Evolutionary conservation across 2,113 vertebrate species (phyloP).

Genomic region (Stictonetta naevosa): DNA sequence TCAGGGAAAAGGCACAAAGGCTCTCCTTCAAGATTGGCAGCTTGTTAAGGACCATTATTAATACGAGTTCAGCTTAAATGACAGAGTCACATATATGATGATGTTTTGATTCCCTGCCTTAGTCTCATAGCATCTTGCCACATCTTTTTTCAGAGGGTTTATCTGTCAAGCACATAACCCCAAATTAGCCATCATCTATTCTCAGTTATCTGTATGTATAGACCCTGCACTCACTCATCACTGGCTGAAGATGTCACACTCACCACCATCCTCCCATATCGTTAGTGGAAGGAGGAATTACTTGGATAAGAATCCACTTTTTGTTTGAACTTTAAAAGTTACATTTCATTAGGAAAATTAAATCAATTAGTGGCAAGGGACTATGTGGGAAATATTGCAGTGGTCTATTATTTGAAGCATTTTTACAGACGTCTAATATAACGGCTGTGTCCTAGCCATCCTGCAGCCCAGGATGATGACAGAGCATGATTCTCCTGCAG

Average conservation of each 20-base stretch:
- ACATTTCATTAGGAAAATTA: neutral
- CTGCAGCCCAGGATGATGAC: neutral
- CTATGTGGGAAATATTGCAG: neutral
- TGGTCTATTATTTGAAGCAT: neutral
- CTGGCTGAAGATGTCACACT: neutral
- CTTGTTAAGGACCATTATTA: conserved; percentile 66
- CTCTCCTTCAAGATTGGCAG: conserved; percentile 58
- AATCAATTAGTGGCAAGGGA: neutral
- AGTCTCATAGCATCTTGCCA: neutral
- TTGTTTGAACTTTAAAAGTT: neutral
- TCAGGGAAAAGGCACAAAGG: conserved; percentile 56
- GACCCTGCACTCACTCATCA: neutral
- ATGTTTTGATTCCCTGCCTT: neutral
- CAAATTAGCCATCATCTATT: neutral
- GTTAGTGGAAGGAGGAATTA: neutral
- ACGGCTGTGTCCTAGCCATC: neutral
- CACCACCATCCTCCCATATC: neutral
- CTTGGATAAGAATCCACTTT: neutral
- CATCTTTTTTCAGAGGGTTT: neutral
- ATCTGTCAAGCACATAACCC: neutral
- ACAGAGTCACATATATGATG: conserved; percentile 60
- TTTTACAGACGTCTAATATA: neutral
- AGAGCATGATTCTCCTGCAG: neutral
- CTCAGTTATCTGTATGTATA: neutral
- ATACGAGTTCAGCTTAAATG: conserved; percentile 65